Evolutionary conservation across 2,797 vertebrate genomes (phyloP), one percentile per base, ranked within the genome.

Genomic region (Thunnus albacares): DNA sequence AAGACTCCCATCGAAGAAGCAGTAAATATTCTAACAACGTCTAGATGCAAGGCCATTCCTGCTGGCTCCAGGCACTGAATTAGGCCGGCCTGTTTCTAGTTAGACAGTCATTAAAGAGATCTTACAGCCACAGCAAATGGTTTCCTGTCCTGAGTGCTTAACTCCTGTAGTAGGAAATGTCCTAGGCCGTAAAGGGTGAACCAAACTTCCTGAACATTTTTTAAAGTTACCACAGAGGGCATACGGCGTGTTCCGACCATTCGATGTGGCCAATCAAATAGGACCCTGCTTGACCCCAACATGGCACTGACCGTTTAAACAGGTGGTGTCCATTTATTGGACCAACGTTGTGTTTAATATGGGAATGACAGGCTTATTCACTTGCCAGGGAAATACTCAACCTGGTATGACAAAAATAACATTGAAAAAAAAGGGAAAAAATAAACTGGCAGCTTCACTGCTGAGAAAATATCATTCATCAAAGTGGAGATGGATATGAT

Each of bases 81-180:
- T 97, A 97, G 96, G 91, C 95, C 95, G 77, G 96, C 95, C 97
- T 99, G 98, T 97, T 99, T 98, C 97, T 96, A 96, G 97, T 99
- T 99, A 98, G 96, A 95, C 96, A 96, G 97, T 97, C 97, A 98
- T 99, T 99, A 98, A 97, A 96, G 96, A 98, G 97, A 98, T 97
- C 98, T 99, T 97, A 99, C 96, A 91, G 97, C 95, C 96, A 91
- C 91, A 95, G 96, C 95, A 97, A 98, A 98, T 97, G 96, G 96
- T 95, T 99, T 99, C 98, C 98, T 99, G 98, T 97, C 96, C 96
- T 91, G 94, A 98, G 96, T 96, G 96, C 97, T 99, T 97, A 97
- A 97, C 97, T 97, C 96, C 93, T 95, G 95, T 97, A 97, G 97
- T 96, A 97, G 97, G 96, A 97, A 98, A 96, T 96, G 96, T 96